A percentile compares a stretch with the other conserved stretches of the same genome.
Conservation (phyloP, 2,797 vertebrate species). For the Phylloscopus collybita region DNA sequence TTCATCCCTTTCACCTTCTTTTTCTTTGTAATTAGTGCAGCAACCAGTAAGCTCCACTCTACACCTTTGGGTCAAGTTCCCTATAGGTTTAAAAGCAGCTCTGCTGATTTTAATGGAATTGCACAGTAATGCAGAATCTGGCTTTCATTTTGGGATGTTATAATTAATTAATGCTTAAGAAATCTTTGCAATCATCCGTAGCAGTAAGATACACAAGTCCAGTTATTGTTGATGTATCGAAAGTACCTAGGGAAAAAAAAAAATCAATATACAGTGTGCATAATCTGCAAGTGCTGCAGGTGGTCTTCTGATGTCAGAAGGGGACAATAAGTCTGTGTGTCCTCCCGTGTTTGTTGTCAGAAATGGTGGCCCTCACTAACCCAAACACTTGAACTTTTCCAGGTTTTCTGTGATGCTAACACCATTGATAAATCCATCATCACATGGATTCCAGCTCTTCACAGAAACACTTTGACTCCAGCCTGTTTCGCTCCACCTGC, state of each 20-base stretch:
- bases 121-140: conserved; percentile 1
- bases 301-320: background rate
- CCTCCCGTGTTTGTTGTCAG: background rate
- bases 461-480: background rate
- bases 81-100: background rate
- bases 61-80: background rate
- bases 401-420: background rate
- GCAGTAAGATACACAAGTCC: background rate
- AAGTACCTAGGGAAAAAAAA: background rate
- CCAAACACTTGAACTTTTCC: background rate
- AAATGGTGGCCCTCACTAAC: background rate
- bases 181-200: background rate
- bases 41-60: background rate
- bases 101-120: background rate
- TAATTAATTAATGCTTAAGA: conserved; percentile 44
- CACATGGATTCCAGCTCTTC: background rate
- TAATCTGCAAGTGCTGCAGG: background rate
- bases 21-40: background rate
- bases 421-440: background rate
- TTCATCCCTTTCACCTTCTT: background rate
- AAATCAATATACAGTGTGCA: background rate
- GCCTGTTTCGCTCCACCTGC: background rate
- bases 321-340: background rate
- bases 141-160: background rate
- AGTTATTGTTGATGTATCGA: background rate